These are phyloP conservation scores for Xylota segnis DNA, from an alignment of 2,888 invertebrate genomes.

Conservation along the genomic window DNA sequence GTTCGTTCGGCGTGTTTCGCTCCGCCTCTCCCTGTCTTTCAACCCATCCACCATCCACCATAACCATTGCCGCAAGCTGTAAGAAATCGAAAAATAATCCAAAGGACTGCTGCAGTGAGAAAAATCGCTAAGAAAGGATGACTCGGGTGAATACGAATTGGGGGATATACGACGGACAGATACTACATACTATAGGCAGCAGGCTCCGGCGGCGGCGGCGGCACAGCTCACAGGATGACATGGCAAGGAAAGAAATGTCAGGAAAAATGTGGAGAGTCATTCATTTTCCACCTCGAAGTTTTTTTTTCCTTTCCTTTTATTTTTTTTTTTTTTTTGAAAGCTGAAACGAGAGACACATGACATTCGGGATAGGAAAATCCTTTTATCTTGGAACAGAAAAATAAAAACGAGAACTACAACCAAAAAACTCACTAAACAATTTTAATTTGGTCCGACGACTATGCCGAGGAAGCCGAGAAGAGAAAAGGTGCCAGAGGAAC, in stretches of 20 bases:
- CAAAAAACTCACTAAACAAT: conserved; percentile 72
- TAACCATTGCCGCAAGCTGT: conserved; percentile 22
- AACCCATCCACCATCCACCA: too few species aligned
- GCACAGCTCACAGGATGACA: conserved; percentile 39
- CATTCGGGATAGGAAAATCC: conserved; percentile 60
- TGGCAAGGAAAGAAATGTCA: conserved; percentile 43
- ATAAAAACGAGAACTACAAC: conserved; percentile 9
- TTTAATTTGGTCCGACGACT: conserved; percentile 67
- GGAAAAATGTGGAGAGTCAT: conserved; percentile 64
- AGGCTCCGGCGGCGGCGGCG: background rate
- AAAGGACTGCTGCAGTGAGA: conserved; percentile 50
- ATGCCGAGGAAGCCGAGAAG: background rate
- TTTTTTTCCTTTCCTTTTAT: conserved; percentile 13
- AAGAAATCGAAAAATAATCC: conserved; percentile 72
- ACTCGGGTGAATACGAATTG: conserved; percentile 19
- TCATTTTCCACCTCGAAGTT: conserved; percentile 61
- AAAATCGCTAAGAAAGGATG: conserved; percentile 36
- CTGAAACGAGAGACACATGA: conserved; percentile 55
- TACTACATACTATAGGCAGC: conserved; percentile 37
- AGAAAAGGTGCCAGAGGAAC: conserved; percentile 53
- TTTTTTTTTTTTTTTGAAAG: conserved; percentile 46
- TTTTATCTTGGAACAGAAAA: conserved; percentile 27
- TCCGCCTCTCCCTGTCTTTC: too few species aligned
- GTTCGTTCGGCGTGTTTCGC: background rate
- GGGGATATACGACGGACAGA: conserved; percentile 5